Base-by-base conservation (phyloP, 2,113 vertebrate species). In the Synodontis membranacea region DNA sequence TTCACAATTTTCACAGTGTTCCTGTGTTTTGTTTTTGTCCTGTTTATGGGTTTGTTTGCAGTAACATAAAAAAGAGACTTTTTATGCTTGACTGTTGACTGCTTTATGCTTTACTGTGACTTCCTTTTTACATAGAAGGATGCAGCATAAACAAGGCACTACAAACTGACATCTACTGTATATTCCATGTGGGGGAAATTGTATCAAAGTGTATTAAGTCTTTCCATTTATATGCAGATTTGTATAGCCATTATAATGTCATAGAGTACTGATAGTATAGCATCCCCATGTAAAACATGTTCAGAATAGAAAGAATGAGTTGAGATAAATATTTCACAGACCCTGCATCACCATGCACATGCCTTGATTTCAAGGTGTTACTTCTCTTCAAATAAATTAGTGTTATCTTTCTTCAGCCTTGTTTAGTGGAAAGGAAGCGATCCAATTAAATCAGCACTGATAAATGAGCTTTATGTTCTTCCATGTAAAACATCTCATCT, bases 341-440 rank as follows among this genome's bases (percentile, higher is more conserved):
- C 86, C 19, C 21, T 46, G 70, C 70, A 10, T 44, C 44, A 31
- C 23, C 44, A 37, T 17, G 23, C 34, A 39, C 19, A 68, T 68
- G 60, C 80, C 76, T 58, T 50, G 5, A 80, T 81, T 75, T 84
- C 31, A 81, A 54, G 70, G 48, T 19, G 4, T 25, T 78, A 56
- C 52, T 56, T 31, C 44, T 68, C 66, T 82, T 84, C 82, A 87
- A 62, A 81, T 54, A 52, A 68, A 48, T 82, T 39, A 44, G 48
- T 25, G 2, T 58, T 25, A 28, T 82, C 68, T n/a, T 83, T 88
- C n/a, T 58, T 46, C 56, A 74, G 50, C 48, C 74, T 58, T 50
- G 54, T 48, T 85, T 34, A 12, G 14, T 64, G 31, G n/a, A 31
- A 11, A n/a, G 25, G 60, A 31, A 64, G 64, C 1, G 23, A 25